These are phyloP conservation scores for Brotula barbata DNA, from an alignment of 2,797 vertebrate genomes.

Conservation along the genomic window DNA sequence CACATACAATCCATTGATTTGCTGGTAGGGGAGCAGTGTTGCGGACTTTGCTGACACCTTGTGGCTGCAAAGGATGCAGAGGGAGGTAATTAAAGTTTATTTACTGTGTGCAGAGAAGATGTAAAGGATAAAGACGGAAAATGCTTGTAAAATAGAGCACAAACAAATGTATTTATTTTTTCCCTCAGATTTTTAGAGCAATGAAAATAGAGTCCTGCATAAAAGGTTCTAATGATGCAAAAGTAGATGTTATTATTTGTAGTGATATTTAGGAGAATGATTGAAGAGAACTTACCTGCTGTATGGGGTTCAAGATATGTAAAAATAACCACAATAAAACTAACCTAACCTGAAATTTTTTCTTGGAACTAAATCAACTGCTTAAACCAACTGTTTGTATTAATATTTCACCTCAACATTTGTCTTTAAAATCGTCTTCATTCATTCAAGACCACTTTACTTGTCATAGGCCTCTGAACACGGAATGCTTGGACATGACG, in stretches of 20 bases:
- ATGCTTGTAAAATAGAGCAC: background rate
- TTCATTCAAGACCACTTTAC: too few species aligned
- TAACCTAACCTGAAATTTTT: background rate
- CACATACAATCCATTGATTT: constrained; percentile 10
- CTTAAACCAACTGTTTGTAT: too few species aligned
- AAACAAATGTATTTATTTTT: background rate
- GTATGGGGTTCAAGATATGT: constrained; percentile 16
- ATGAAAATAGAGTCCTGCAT: background rate
- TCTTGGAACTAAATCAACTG: too few species aligned
- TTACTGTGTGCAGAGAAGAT: background rate
- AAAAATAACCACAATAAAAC: constrained; percentile 22
- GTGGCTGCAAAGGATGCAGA: constrained; percentile 42
- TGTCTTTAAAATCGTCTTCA: too few species aligned
- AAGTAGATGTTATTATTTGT: background rate
- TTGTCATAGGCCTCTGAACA: too few species aligned
- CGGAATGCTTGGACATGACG: too few species aligned
- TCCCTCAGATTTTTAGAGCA: background rate
- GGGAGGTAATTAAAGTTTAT: background rate
- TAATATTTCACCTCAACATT: too few species aligned
- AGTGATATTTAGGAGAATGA: constrained; percentile 3
- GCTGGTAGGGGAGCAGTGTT: background rate
- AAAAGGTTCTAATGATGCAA: background rate
- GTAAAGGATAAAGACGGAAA: background rate
- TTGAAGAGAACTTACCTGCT: constrained; percentile 60
- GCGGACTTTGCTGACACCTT: constrained; percentile 72